phyloP scores from a whole-genome alignment of 2,113 vertebrate genomes.

The Bufo bufo region DNA sequence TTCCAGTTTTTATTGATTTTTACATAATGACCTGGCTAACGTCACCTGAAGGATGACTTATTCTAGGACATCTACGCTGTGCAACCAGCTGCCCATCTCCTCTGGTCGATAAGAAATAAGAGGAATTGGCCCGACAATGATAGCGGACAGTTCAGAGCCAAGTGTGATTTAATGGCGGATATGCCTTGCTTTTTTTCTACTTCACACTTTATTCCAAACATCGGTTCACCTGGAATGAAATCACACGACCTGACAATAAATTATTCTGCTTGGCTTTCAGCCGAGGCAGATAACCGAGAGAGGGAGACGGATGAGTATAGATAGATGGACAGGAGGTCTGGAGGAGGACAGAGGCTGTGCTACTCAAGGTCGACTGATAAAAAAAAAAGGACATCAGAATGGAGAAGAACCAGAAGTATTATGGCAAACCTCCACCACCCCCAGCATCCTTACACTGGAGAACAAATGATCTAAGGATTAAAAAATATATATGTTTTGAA shows the following conservation, averaged over 20 bases:
- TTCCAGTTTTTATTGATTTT: neutral
- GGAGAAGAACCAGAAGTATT: neutral
- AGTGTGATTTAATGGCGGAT: conserved; percentile 28
- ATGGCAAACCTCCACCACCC: neutral
- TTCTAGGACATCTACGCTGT: neutral
- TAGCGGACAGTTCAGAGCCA: neutral
- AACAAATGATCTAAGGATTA: neutral
- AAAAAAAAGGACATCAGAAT: neutral
- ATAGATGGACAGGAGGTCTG: neutral
- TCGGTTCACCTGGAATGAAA: conserved; percentile 30
- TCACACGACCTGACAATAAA: conserved; percentile 43
- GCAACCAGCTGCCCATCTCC: neutral
- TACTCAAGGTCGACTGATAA: neutral
- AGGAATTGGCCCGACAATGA: neutral
- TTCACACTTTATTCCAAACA: conserved; percentile 30
- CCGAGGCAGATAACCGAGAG: neutral
- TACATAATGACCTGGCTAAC: neutral
- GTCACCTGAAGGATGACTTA: neutral
- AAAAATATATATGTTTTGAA: no score
- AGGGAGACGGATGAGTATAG: neutral
- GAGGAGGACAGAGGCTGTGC: neutral
- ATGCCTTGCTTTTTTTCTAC: neutral
- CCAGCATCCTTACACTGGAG: neutral
- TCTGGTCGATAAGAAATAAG: conserved; percentile 3
- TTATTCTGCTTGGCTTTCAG: neutral